phyloP scores from a whole-genome alignment of 2,888 invertebrate species.

The Ectobius pallidus region DNA sequence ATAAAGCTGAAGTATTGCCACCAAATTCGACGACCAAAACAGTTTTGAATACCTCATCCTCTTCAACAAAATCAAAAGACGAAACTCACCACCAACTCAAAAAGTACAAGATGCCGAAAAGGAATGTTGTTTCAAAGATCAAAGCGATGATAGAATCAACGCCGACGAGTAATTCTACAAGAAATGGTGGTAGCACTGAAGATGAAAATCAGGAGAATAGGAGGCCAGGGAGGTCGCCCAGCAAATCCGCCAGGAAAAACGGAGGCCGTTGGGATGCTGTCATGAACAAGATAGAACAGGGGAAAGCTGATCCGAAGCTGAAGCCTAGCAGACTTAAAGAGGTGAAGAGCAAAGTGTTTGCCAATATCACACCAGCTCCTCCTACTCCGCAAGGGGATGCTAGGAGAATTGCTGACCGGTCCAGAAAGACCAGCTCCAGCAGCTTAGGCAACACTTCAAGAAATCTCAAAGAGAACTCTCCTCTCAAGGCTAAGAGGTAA shows the following conservation, averaged over 20 bases:
- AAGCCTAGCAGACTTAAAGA: conserved; percentile 77
- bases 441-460: background rate
- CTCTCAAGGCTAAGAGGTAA: conserved; percentile 46
- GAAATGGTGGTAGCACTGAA: conserved; percentile 50
- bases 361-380: conserved; percentile 37
- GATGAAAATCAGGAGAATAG: conserved; percentile 62
- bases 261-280: conserved; percentile 81
- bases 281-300: conserved; percentile 79
- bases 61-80: conserved; percentile 48
- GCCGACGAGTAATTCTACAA: conserved; percentile 21
- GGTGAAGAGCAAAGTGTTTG: conserved; percentile 83
- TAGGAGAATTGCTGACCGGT: background rate
- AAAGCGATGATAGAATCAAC: conserved; percentile 70
- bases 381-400: conserved; percentile 12
- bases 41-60: no score
- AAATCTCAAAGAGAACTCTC: conserved; percentile 15
- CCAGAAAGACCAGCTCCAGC: conserved; percentile 8
- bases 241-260: conserved; percentile 62
- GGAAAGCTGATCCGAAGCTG: conserved; percentile 69
- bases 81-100: conserved; percentile 57
- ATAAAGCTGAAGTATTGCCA: background rate
- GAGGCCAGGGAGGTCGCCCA: conserved; percentile 53
- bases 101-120: conserved; percentile 79
- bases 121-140: conserved; percentile 76
- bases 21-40: no score